Conservation (phyloP, 1,140 invertebrate genomes). For the Diachasmimorpha longicaudata region DNA sequence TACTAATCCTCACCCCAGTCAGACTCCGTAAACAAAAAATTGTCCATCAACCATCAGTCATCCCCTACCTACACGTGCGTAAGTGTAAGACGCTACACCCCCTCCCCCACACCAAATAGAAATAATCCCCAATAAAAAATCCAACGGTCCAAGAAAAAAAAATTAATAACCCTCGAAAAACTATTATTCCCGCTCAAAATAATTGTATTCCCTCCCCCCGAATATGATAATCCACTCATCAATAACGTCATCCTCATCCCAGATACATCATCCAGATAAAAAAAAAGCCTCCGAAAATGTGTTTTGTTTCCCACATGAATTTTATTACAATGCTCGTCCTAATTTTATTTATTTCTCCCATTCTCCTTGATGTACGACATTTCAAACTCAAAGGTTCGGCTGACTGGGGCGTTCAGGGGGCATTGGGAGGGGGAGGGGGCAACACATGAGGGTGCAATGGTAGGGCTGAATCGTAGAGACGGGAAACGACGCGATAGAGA, state of each 20-base stretch:
- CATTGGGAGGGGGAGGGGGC: background rate
- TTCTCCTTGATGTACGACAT: background rate
- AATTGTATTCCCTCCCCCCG: too few species aligned
- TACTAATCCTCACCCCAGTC: too few species aligned
- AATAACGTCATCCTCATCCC: background rate
- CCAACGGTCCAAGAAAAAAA: too few species aligned
- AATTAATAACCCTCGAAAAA: too few species aligned
- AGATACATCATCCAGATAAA: background rate
- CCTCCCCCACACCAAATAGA: too few species aligned
- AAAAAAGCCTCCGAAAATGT: background rate
- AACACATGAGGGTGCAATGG: conserved; percentile 28
- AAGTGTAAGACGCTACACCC: too few species aligned
- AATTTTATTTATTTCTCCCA: background rate
- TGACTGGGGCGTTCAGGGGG: background rate
- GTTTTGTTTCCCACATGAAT: background rate
- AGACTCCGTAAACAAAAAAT: too few species aligned
- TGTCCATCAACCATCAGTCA: too few species aligned
- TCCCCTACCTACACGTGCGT: too few species aligned
- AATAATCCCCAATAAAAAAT: too few species aligned
- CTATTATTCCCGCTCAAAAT: too few species aligned
- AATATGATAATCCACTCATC: background rate
- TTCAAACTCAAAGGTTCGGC: background rate
- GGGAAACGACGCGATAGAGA: conserved; percentile 48
- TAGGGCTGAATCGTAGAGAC: conserved; percentile 26
- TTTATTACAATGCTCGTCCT: background rate